Evolutionary conservation across 2,113 vertebrate genomes (phyloP), one percentile per base, ranked within the genome.

Genomic region (Syngnathoides biaculeatus): DNA sequence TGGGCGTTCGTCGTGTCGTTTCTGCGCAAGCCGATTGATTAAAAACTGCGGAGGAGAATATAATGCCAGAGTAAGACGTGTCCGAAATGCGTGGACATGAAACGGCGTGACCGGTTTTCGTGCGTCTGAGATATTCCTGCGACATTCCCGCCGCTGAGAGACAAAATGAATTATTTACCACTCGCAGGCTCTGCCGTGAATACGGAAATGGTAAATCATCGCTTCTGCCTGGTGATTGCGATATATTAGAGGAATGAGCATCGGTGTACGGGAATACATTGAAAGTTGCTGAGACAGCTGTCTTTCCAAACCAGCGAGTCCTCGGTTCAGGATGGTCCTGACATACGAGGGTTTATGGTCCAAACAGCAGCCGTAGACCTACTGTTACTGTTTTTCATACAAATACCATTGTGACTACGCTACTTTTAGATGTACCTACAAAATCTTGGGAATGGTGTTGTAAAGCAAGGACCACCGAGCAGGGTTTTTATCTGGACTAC

Each of bases 131-230:
- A 50, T 53, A 39, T 84, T 78, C 73, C 68, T 77, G 79, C 86
- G 85, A 85, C 85, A 90, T 88, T 88, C 86, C 78, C 83, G 75
- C 68, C 79, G 79, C 75, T 14, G 66, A 83, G 75, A 59, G 63
- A 86, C 74, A 65, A 68, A 26, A 81, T 90, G 87, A 90, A 90
- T 86, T 85, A 90, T 86, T 86, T 78, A 88, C 73, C 35, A 65
- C 45, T 50, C 55, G 60, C 73, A 83, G 77, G 73, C 76, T 50
- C 72, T 43, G 47, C 64, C 77, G 69, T 78, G 79, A 85, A 85
- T 58, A 71, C 78, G 78, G 75, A 81, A 73, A 74, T 30, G 26
- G 39, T 65, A 69, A 76, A 74, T 65, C 26, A 60, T 74, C 73
- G 52, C 71, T 76, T 72, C 74, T 26, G 78, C 61, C 27, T n/a